Evolutionary conservation across 2,888 invertebrate genomes (phyloP).

Genomic region (Leptopilina syphax): DNA sequence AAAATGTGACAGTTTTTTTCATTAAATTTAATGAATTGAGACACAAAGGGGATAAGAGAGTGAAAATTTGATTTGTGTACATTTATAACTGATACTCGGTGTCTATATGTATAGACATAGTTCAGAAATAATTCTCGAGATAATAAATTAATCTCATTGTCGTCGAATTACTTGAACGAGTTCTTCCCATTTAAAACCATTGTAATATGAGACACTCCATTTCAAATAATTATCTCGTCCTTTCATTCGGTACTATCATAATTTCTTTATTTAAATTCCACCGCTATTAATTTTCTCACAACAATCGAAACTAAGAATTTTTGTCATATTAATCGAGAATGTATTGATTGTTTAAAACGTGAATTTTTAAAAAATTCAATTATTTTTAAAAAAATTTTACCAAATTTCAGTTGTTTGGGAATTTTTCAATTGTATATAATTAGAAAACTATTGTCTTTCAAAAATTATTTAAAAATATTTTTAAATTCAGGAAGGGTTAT

Average conservation of each 20-base stretch:
- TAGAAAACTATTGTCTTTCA: no score
- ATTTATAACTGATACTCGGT: not conserved
- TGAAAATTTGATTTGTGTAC: no score
- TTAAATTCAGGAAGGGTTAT: no score
- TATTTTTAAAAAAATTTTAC: no score
- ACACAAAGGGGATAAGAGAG: not conserved
- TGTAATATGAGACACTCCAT: conserved; percentile 10
- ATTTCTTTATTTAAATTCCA: not conserved
- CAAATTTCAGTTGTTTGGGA: no score
- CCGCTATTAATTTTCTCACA: conserved; percentile 7
- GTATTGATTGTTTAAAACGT: not conserved
- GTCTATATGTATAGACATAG: not conserved
- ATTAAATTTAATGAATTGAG: not conserved
- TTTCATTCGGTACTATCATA: not conserved
- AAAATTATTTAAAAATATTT: no score
- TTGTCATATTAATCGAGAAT: not conserved
- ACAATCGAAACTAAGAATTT: not conserved
- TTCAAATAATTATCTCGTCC: conserved; percentile 14
- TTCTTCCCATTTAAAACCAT: conserved; percentile 15
- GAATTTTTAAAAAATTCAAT: not conserved
- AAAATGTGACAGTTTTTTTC: no score
- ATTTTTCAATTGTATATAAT: no score
- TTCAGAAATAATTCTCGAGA: conserved; percentile 33
- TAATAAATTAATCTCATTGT: conserved; percentile 34
- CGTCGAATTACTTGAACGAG: conserved; percentile 28